phyloP scores from a whole-genome alignment of 2,113 vertebrate species.

The Pitta sordida region DNA sequence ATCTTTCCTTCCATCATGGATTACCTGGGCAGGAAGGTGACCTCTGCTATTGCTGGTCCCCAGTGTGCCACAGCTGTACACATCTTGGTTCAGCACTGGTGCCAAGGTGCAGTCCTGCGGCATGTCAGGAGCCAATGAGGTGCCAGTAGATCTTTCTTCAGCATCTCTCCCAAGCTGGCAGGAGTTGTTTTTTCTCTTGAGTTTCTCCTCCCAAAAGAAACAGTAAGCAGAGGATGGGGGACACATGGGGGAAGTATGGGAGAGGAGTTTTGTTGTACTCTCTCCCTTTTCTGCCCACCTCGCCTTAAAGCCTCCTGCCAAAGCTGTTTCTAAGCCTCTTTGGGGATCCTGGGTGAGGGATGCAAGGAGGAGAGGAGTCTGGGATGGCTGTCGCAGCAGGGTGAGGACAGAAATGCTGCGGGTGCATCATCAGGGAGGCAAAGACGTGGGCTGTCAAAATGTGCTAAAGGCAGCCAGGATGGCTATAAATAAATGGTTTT shows the following conservation, averaged over 20 bases:
- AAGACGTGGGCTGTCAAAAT: constrained; percentile 40
- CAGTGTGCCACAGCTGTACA: accelerated
- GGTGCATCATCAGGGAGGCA: neutral
- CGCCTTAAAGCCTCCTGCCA: neutral
- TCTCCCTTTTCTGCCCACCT: neutral
- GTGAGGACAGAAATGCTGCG: neutral
- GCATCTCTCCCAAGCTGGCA: neutral
- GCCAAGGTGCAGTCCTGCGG: neutral
- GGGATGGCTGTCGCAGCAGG: neutral
- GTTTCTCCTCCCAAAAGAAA: neutral
- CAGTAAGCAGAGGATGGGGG: neutral
- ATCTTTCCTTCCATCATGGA: constrained; percentile 15
- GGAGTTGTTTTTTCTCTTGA: neutral
- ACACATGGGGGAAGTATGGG: neutral
- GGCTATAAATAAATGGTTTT: constrained; percentile 51
- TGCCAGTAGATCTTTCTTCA: neutral
- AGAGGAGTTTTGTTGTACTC: neutral
- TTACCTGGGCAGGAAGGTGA: constrained; percentile 36
- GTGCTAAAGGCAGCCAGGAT: constrained; percentile 43
- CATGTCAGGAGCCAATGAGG: accelerated
- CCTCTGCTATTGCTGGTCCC: neutral
- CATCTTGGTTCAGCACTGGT: neutral
- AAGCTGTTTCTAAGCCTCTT: neutral
- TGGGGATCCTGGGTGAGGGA: neutral
- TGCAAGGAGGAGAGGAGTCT: neutral